Evolutionary conservation across 2,113 vertebrate species (phyloP), one percentile per base, ranked within the genome.

Genomic region (Cyanoderma ruficeps): DNA sequence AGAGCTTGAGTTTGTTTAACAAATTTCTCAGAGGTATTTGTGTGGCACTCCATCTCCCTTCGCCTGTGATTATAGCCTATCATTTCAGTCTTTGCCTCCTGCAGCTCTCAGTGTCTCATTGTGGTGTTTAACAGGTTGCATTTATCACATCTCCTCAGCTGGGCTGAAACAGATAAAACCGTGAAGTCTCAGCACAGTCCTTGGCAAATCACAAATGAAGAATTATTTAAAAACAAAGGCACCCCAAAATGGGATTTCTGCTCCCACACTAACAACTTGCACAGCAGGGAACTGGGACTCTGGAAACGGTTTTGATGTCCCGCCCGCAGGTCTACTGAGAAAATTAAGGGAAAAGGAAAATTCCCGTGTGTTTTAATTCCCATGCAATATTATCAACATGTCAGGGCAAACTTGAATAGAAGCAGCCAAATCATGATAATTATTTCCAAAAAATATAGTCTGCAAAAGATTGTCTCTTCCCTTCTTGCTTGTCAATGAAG

Each of bases 1-100:
- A 95, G 94, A 91, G 93, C 90, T 94, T 84, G 80, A 93, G 94
- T 95, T 77, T 97, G 97, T 96, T 98, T 97, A 97, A 98, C 95
- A 94, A 94, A 97, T 97, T 89, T 95, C 95, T 97, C 96, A 5
- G 82, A 95, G 59, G 90, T 77, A 75, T 95, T 93, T 86, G 39
- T 63, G 50, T 95, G 78, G 83, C 49, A 75, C 69, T 72, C 37
- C 81, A 91, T 91, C 90, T 94, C 77, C 88, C 77, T 79, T 95
- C 4, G 0, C 76, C 80, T 96, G 79, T 96, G 96, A 96, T 97
- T 91, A 94, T 27, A 93, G 79, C 93, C 94, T 81, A 80, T 91
- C 83, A 46, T 79, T 89, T 64, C 65, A 70, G 78, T 28, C 65
- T 13, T 71, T 37, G 57, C 69, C 77, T 78, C 77, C 80, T 53